Evolutionary conservation across 2,797 vertebrate genomes (phyloP).

Genomic region (Enteromius anoplus): DNA sequence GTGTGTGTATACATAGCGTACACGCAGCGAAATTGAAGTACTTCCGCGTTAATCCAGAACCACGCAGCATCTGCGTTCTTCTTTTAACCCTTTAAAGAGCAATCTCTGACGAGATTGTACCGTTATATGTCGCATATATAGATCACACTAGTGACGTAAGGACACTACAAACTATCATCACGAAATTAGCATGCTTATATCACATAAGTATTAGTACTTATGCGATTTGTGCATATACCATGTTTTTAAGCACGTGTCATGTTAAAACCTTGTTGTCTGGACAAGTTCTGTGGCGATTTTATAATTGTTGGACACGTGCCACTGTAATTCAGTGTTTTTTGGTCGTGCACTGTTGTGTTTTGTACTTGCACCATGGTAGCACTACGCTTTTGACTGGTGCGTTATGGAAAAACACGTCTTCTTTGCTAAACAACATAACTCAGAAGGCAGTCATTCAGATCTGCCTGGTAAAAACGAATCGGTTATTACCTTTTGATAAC

Average conservation of each 20-base stretch:
- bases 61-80: conserved; percentile 32
- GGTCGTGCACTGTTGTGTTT: background rate
- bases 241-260: background rate
- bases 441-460: background rate
- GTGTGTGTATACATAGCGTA: background rate
- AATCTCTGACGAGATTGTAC: background rate
- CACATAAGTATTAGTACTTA: background rate
- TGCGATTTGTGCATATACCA: background rate
- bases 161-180: background rate
- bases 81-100: background rate
- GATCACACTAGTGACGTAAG: too few species aligned
- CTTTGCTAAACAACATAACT: background rate
- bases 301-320: background rate
- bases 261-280: background rate
- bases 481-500: background rate
- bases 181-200: background rate
- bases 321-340: background rate
- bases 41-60: conserved; percentile 31
- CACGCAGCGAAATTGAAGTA: background rate
- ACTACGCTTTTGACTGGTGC: background rate
- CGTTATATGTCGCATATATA: background rate
- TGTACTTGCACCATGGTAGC: background rate
- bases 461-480: background rate
- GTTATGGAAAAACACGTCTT: background rate
- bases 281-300: background rate